Evolutionary conservation across 2,888 invertebrate species (phyloP).

Genomic region (Cenopis cana): DNA sequence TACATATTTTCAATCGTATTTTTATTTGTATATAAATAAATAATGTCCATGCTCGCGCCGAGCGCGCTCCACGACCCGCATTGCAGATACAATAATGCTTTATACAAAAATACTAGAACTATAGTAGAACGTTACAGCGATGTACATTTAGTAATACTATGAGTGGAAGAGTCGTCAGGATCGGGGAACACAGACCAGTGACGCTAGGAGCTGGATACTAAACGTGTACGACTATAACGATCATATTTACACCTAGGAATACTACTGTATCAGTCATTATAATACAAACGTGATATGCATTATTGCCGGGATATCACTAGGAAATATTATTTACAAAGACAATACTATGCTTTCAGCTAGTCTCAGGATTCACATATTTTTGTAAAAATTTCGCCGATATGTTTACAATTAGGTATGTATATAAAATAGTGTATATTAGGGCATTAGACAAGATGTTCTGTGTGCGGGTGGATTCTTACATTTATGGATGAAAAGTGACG

Average conservation of each 20-base stretch:
- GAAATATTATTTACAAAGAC: conserved; percentile 66
- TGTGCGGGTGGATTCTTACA: neutral
- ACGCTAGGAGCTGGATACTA: conserved; percentile 67
- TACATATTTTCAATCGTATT: conserved; percentile 83
- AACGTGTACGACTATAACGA: conserved; percentile 56
- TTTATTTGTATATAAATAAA: conserved; percentile 67
- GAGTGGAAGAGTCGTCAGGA: conserved; percentile 54
- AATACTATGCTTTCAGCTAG: conserved; percentile 62
- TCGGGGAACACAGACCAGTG: conserved; percentile 54
- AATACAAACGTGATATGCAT: conserved; percentile 76
- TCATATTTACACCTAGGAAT: conserved; percentile 64
- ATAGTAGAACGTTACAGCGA: conserved; percentile 61
- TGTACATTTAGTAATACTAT: conserved; percentile 55
- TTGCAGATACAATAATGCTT: conserved; percentile 50
- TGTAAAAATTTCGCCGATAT: conserved; percentile 31
- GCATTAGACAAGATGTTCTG: neutral
- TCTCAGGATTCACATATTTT: conserved; percentile 30
- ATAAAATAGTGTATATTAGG: neutral
- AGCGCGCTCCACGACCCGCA: conserved; percentile 45
- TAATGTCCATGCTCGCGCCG: conserved; percentile 6
- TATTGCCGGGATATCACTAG: conserved; percentile 81
- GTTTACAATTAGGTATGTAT: conserved; percentile 44
- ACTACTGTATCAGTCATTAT: conserved; percentile 72
- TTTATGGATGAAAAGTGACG: neutral
- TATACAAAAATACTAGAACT: conserved; percentile 67